Percentiles rank a stretch among this genome's conserved stretches.
phyloP scores from a whole-genome alignment of 2,797 vertebrate species.

The Australoheros facetus region DNA sequence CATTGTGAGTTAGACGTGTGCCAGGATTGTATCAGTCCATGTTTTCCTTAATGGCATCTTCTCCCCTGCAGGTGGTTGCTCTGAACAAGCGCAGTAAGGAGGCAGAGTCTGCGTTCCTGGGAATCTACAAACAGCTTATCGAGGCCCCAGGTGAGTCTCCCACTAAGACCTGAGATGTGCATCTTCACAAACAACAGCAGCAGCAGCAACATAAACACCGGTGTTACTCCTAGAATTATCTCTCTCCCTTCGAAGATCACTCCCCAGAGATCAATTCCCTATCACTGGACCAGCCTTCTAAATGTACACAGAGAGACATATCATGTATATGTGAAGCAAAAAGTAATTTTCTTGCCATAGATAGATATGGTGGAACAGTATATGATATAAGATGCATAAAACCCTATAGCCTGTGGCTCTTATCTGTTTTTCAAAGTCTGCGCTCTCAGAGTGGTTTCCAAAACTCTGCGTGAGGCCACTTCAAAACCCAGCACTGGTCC shows the following conservation, averaged over 20 bases:
- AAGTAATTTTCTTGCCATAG: constrained; percentile 35
- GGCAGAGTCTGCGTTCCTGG: constrained; percentile 96
- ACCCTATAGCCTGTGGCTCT: constrained; percentile 65
- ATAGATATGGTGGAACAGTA: constrained; percentile 42
- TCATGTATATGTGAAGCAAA: constrained; percentile 21
- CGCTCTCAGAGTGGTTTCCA: constrained; percentile 72
- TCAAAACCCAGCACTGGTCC: constrained; percentile 73
- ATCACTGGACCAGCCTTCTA: constrained; percentile 8
- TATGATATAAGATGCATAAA: constrained; percentile 60
- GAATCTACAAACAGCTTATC: constrained; percentile 95
- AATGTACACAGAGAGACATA: not conserved
- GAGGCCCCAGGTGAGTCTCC: constrained; percentile 93
- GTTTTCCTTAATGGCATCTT: constrained; percentile 58
- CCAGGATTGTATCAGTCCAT: constrained; percentile 18
- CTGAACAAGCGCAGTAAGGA: constrained; percentile 97
- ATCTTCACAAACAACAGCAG: constrained; percentile 58
- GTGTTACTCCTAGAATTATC: constrained; percentile 31
- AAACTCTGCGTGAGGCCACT: constrained; percentile 78
- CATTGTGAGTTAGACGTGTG: not conserved
- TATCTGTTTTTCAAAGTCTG: constrained; percentile 76
- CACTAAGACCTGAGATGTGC: constrained; percentile 54
- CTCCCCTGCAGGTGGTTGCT: constrained; percentile 89
- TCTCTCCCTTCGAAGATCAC: constrained; percentile 23
- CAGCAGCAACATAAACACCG: constrained; percentile 11
- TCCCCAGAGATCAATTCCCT: constrained; percentile 21